Evolutionary conservation across 1,140 invertebrate species (phyloP), one percentile per base, ranked within the genome.

Genomic region (Scylla paramamosain): DNA sequence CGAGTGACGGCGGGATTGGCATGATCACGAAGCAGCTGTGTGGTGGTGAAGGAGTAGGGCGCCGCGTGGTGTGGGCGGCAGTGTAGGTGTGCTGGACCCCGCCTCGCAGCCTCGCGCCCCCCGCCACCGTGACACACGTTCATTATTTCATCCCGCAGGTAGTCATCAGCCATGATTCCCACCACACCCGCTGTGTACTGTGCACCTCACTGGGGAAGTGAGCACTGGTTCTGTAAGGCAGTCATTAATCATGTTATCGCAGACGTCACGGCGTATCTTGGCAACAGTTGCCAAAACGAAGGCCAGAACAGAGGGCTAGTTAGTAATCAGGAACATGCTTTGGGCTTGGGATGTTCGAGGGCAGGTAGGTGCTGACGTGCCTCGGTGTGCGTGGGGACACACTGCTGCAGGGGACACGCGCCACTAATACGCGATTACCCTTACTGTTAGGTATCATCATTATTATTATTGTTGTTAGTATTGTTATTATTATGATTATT

Each of bases 21-120:
- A 25, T 16, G 83, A 93, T 59, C 45, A 52, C 28, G 92, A 28
- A 93, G 83, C 92, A 93, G 92, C 25, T 93, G 92, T 93, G 92
- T 59, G 92, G 25, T 59, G 45, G 12, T 45, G 32, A 6, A 29
- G 92, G 83, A n/a, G 29, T 28, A 84, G 92, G 45, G 67, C 91
- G 7, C 16, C 25, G 45, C 45, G 45, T 14, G 0, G 89, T 46
- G 31, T 88, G 31, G 86, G 86, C 45, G 86, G 86, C 14, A 6
- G 83, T 83, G 45, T 93, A 83, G 32, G 20, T 84, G 90, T 91
- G 67, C 67, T 77, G 67, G 67, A 77, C 67, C 67, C 67, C 67
- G 67, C 67, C 67, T 77, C 1, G 6, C 67, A 77, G 67, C 67
- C 67, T 77, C 67, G 20, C 67, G 7, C 12, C 67, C n/a, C 1